Percentiles rank a stretch among this genome's conserved stretches.
Conservation (phyloP, 2,113 vertebrate genomes). For the Apaloderma vittatum region DNA sequence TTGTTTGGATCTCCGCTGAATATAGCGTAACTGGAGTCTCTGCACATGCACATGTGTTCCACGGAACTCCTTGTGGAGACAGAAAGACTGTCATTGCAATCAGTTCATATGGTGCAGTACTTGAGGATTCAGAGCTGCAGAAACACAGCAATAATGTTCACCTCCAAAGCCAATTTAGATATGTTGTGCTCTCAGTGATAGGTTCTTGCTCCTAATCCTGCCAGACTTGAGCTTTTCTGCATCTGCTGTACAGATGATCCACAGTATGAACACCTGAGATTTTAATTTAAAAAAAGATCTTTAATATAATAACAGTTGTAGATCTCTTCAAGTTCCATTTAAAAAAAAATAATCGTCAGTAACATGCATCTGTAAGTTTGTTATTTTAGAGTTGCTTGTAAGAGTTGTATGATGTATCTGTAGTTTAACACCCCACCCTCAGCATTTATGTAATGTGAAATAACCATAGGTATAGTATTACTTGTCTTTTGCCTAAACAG, state of each 20-base stretch:
- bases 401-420: background rate
- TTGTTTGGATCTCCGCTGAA: background rate
- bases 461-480: background rate
- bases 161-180: background rate
- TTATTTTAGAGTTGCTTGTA: background rate
- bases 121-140: background rate
- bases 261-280: background rate
- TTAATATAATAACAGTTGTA: background rate
- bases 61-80: background rate
- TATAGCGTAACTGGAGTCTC: background rate
- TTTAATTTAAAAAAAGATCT: background rate
- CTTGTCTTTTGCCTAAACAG: background rate
- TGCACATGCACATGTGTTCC: background rate
- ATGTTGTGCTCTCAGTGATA: rapidly evolving
- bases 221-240: background rate
- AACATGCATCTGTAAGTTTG: background rate
- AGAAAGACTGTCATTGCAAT: background rate
- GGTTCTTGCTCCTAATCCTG: background rate
- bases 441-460: background rate
- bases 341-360: background rate
- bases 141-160: background rate
- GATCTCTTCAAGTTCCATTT: background rate
- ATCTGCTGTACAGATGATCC: background rate
- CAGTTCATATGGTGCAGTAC: background rate
- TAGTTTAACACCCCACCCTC: background rate